Conservation (phyloP, 1,140 invertebrate genomes). For the Nomia melanderi region DNA sequence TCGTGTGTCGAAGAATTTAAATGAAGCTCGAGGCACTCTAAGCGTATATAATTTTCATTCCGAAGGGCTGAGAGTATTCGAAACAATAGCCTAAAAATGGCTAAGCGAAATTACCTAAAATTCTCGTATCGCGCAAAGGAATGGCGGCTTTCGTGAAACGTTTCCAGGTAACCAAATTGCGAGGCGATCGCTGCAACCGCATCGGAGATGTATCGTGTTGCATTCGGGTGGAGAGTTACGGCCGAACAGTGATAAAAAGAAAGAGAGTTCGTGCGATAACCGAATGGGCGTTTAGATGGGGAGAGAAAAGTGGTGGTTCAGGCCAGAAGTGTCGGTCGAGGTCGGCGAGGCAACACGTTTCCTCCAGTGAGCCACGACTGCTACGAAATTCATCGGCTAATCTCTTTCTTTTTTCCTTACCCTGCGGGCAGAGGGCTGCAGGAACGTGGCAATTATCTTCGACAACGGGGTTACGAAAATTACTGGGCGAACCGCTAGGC, state of each 20-base stretch:
- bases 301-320: slow-evolving; percentile 51
- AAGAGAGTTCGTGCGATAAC: slow-evolving; percentile 26
- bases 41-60: no score
- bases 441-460: slow-evolving; percentile 61
- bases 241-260: slow-evolving; percentile 30
- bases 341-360: slow-evolving; percentile 57
- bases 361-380: slow-evolving; percentile 9
- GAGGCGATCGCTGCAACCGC: slow-evolving; percentile 19
- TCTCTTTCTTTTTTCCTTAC: no score
- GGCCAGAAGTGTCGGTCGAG: slow-evolving; percentile 56
- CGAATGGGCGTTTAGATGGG: slow-evolving; percentile 38
- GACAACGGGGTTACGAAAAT: slow-evolving; percentile 58
- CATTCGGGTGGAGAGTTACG: slow-evolving; percentile 5
- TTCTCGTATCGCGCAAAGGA: neutral
- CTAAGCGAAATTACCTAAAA: neutral
- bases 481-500: slow-evolving; percentile 33
- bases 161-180: slow-evolving; percentile 28
- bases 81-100: no score
- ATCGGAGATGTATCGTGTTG: neutral
- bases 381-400: slow-evolving; percentile 56
- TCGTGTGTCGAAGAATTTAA: no score
- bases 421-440: slow-evolving; percentile 7
- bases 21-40: no score
- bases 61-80: no score
- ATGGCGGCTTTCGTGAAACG: neutral